phyloP scores from a whole-genome alignment of 2,797 vertebrate genomes.

The Masticophis lateralis region DNA sequence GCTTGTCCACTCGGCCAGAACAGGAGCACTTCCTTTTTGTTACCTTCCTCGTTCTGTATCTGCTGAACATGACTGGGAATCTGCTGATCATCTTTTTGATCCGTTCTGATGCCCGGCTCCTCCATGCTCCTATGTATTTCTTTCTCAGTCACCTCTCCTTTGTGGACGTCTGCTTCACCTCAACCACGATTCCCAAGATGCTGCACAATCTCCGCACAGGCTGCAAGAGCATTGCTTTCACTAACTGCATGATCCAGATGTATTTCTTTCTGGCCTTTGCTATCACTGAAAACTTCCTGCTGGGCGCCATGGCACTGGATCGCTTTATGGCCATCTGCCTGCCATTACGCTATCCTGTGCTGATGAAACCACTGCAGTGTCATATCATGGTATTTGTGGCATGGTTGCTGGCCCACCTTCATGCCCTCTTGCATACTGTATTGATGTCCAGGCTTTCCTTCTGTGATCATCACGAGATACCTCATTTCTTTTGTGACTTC shows the following conservation, averaged over 20 bases:
- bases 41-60: conserved; percentile 36
- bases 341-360: conserved; percentile 24
- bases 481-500: conserved; percentile 45
- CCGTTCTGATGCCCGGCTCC: conserved; percentile 23
- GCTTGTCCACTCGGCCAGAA: conserved; percentile 8
- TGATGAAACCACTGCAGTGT: conserved; percentile 28
- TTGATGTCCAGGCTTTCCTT: conserved; percentile 35
- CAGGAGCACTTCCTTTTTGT: conserved; percentile 18
- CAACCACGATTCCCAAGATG: conserved; percentile 35
- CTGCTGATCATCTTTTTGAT: conserved; percentile 42
- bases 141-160: conserved; percentile 45
- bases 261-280: conserved; percentile 46
- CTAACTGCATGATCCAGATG: conserved; percentile 42
- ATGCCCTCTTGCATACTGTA: conserved; percentile 26
- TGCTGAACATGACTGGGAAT: conserved; percentile 41
- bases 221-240: conserved; percentile 28
- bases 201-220: conserved; percentile 30
- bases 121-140: conserved; percentile 40
- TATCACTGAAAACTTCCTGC: conserved; percentile 39
- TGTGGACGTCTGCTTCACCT: conserved; percentile 40
- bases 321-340: conserved; percentile 39
- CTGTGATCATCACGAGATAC: conserved; percentile 15
- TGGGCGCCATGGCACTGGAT: conserved; percentile 36
- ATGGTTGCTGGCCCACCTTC: conserved; percentile 24
- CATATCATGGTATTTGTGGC: conserved; percentile 19